Conservation (phyloP, 2,113 vertebrate species). For the Microtus pennsylvanicus region DNA sequence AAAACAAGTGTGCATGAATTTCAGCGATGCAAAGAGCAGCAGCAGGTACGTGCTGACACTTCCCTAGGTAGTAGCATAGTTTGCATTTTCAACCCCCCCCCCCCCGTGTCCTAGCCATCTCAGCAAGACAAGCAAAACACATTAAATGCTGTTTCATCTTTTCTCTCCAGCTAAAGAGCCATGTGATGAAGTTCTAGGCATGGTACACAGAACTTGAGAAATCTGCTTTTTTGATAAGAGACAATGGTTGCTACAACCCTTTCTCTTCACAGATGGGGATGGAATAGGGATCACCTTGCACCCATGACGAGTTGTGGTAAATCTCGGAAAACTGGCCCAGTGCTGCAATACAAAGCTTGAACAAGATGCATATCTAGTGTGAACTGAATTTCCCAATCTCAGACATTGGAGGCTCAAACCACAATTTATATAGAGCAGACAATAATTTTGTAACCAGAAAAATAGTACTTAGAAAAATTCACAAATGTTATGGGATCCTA, state of each 20-base stretch:
- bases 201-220: background rate
- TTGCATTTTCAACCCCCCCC: background rate
- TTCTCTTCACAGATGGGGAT: background rate
- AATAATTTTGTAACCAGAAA: background rate
- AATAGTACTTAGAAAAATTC: background rate
- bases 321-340: background rate
- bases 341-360: background rate
- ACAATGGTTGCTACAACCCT: background rate
- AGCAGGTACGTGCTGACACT: background rate
- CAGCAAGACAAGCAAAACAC: background rate
- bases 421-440: background rate
- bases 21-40: background rate
- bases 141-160: background rate
- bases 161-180: background rate
- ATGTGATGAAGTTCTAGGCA: background rate
- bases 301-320: background rate
- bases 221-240: background rate
- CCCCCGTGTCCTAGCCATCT: background rate
- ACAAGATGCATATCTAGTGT: background rate
- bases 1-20: background rate
- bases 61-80: background rate
- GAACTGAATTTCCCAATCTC: background rate
- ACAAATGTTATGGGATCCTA: background rate
- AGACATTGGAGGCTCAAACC: background rate
- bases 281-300: background rate